These are phyloP conservation scores for Leptoteleia sp. DNA, from an alignment of 1,140 invertebrate species.

Conservation along the genomic window DNA sequence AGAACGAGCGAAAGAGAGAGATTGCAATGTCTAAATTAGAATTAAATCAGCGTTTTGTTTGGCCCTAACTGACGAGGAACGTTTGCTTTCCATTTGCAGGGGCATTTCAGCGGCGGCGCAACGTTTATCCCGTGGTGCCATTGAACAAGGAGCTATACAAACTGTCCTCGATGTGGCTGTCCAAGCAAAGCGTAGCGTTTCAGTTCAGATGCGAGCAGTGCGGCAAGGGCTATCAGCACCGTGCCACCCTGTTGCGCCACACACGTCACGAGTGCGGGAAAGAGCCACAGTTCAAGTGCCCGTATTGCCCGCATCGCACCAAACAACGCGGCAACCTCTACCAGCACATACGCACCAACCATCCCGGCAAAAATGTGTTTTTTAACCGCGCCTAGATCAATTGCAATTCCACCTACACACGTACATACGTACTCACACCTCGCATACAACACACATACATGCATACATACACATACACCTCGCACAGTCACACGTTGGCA, in stretches of 20 bases:
- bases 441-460: too few species aligned
- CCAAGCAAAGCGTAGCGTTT: conserved; percentile 71
- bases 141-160: conserved; percentile 72
- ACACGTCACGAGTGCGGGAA: conserved; percentile 83
- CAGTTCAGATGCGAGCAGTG: conserved; percentile 82
- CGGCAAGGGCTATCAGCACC: conserved; percentile 83
- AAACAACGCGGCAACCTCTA: conserved; percentile 82
- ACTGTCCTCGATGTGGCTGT: conserved; percentile 72
- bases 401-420: not conserved
- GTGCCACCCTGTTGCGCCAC: conserved; percentile 83
- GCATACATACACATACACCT: too few species aligned
- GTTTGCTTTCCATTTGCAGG: conserved; percentile 57
- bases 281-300: conserved; percentile 83
- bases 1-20: conserved; percentile 4
- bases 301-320: conserved; percentile 81
- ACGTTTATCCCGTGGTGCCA: conserved; percentile 68
- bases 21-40: conserved; percentile 21
- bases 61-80: conserved; percentile 23
- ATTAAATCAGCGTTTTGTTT: too few species aligned
- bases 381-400: conserved; percentile 65
- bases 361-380: conserved; percentile 76
- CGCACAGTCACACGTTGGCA: too few species aligned
- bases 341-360: conserved; percentile 80
- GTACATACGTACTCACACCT: not conserved
- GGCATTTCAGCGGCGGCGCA: conserved; percentile 49